These are phyloP conservation scores for Dryomyza anilis DNA, from an alignment of 2,888 invertebrate species.

Conservation along the genomic window DNA sequence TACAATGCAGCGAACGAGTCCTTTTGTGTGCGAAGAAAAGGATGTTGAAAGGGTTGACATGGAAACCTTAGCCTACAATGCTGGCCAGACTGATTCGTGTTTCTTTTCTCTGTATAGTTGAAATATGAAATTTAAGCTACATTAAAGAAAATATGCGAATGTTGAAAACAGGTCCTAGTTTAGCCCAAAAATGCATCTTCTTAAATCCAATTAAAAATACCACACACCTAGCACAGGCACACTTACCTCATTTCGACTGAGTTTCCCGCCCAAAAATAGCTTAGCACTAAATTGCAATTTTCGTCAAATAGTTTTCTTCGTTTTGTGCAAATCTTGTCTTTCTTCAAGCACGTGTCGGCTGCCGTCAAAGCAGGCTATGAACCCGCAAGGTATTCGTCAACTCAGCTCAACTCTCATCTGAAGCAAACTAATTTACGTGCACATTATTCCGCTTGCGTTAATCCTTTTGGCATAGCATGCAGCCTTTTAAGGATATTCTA, in stretches of 20 bases:
- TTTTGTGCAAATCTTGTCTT: neutral
- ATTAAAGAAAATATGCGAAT: no score
- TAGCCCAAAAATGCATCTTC: neutral
- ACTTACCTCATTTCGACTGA: neutral
- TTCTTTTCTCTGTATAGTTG: no score
- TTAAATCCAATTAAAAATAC: constrained; percentile 8
- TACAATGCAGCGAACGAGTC: neutral
- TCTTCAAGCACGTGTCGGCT: neutral
- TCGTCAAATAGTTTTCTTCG: neutral
- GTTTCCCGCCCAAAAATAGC: neutral
- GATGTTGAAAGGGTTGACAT: constrained; percentile 11
- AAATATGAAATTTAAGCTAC: no score
- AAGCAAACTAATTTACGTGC: constrained; percentile 22
- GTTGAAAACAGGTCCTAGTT: no score
- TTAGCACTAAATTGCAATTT: neutral
- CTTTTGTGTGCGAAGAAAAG: neutral
- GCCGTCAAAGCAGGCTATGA: neutral
- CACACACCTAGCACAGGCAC: neutral
- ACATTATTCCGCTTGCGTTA: constrained; percentile 30
- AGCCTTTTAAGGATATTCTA: neutral
- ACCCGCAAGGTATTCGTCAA: neutral
- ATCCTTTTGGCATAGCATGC: constrained; percentile 27
- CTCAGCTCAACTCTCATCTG: neutral
- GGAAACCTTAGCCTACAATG: neutral
- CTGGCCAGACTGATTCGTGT: neutral